Conservation (phyloP, 2,113 vertebrate genomes). For the Prunella himalayana region DNA sequence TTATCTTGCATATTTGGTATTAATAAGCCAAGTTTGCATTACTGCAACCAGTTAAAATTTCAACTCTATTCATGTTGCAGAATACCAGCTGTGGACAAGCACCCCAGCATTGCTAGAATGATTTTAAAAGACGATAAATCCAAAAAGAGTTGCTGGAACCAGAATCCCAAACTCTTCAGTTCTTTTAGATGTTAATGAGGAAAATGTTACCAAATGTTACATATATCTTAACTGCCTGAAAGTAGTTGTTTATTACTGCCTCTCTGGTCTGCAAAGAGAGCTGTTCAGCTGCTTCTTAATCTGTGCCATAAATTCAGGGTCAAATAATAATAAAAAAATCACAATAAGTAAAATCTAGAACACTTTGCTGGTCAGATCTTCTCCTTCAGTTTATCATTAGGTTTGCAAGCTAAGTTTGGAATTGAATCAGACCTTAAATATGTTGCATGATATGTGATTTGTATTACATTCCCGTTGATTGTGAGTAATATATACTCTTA, state of each 20-base stretch:
- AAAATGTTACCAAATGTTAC: not conserved
- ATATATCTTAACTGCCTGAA: not conserved
- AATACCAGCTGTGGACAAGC: not conserved
- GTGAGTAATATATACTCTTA: not conserved
- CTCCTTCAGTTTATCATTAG: not conserved
- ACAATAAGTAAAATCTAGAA: not conserved
- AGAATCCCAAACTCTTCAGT: not conserved
- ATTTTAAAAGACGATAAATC: not conserved
- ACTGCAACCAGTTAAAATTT: conserved; percentile 5
- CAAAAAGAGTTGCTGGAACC: not conserved
- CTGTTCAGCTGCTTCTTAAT: not conserved
- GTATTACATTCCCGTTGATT: not conserved
- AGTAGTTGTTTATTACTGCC: not conserved
- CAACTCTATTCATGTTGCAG: not conserved
- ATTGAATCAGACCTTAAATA: not conserved
- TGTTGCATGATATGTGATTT: not conserved
- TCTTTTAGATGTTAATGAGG: not conserved
- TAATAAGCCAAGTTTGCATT: not conserved
- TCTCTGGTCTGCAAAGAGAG: not conserved
- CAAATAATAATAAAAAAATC: not conserved
- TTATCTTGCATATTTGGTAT: not conserved
- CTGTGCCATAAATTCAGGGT: not conserved
- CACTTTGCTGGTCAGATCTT: not conserved
- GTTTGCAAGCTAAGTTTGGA: not conserved
- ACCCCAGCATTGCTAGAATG: not conserved